A percentile compares a stretch with the other conserved stretches of the same genome.
These are phyloP conservation scores for Polymixis lichenea DNA, from an alignment of 2,888 invertebrate genomes.

Conservation along the genomic window DNA sequence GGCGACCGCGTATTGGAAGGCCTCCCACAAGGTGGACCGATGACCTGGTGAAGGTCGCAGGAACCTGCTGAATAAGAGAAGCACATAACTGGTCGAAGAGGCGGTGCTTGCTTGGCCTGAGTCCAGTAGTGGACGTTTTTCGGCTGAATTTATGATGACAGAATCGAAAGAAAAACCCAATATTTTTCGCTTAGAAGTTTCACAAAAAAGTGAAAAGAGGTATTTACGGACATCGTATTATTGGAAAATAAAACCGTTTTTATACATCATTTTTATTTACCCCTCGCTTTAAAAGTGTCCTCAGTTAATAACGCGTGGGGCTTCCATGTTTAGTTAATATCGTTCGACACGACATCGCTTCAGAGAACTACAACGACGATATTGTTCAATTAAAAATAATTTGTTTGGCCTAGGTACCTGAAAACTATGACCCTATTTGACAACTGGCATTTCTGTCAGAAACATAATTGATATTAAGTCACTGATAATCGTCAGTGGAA, in stretches of 20 bases:
- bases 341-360: conserved; percentile 40
- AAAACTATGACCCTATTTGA: conserved; percentile 7
- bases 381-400: conserved; percentile 37
- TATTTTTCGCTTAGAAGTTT: not conserved
- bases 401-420: conserved; percentile 3
- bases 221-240: not conserved
- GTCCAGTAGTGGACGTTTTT: too few species aligned
- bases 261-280: not conserved
- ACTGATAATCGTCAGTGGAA: too few species aligned
- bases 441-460: not conserved
- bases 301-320: conserved; percentile 6
- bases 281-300: conserved; percentile 10
- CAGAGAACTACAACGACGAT: conserved; percentile 29
- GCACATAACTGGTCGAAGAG: too few species aligned
- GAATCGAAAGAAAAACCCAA: too few species aligned
- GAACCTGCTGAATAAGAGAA: too few species aligned
- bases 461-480: not conserved
- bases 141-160: too few species aligned
- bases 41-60: too few species aligned
- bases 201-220: not conserved
- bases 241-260: conserved; percentile 16
- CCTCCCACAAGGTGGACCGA: too few species aligned
- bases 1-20: too few species aligned
- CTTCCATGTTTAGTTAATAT: conserved; percentile 36
- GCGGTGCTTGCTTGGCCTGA: too few species aligned